Evolutionary conservation across 2,797 vertebrate genomes (phyloP).

Genomic region (Stomatorhinus walkeri): DNA sequence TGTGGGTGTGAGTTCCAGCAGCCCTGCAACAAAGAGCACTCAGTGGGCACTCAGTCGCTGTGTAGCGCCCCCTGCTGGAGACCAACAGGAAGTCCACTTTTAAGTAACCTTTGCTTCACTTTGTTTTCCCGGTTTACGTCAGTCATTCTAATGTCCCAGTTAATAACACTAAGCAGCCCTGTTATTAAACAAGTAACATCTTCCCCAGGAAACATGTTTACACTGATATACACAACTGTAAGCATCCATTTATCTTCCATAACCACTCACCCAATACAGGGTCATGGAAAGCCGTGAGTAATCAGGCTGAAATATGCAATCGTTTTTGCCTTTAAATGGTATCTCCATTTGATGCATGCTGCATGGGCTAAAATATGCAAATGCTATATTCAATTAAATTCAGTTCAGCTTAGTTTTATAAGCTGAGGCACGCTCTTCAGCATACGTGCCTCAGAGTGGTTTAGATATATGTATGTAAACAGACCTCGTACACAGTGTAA

Average conservation of each 20-base stretch:
- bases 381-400: background rate
- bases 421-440: background rate
- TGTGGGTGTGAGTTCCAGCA: background rate
- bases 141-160: background rate
- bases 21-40: background rate
- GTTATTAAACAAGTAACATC: background rate
- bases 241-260: background rate
- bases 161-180: background rate
- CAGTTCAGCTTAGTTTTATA: background rate
- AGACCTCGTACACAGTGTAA: background rate
- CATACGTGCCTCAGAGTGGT: background rate
- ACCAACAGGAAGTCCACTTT: background rate
- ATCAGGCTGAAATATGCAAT: background rate
- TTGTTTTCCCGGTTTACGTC: background rate
- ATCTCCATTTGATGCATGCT: background rate
- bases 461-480: background rate
- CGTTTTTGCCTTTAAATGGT: background rate
- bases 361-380: background rate
- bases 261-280: background rate
- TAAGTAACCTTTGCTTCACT: background rate
- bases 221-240: background rate
- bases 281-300: background rate
- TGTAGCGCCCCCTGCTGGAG: background rate
- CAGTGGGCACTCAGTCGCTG: background rate
- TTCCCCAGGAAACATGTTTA: conserved; percentile 1